phyloP scores from a whole-genome alignment of 2,797 vertebrate genomes.

The Coregonus ussuriensis region DNA sequence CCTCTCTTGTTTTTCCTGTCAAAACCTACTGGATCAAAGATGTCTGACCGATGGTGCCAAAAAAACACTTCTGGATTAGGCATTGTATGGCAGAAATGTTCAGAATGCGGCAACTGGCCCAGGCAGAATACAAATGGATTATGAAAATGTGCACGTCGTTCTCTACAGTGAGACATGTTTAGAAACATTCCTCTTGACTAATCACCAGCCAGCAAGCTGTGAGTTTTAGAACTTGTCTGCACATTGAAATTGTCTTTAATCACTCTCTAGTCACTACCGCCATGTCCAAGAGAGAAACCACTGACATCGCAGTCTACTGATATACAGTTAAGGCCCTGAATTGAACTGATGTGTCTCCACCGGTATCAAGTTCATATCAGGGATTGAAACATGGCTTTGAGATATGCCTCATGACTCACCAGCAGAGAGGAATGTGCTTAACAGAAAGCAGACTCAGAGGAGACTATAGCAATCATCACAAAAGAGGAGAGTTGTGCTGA shows the following conservation, averaged over 20 bases:
- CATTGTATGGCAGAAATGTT: conserved; percentile 28
- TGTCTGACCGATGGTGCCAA: conserved; percentile 37
- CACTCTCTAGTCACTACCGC: too few species aligned
- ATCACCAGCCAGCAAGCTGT: too few species aligned
- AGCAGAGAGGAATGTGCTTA: conserved; percentile 4
- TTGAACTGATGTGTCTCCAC: conserved; percentile 11
- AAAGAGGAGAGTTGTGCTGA: neutral
- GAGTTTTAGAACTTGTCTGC: too few species aligned
- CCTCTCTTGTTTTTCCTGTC: neutral
- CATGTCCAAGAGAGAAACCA: too few species aligned
- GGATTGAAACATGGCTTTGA: neutral
- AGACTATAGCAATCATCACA: neutral
- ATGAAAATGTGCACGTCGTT: neutral
- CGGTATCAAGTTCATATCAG: conserved; percentile 19
- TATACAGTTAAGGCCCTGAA: neutral
- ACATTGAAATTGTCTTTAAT: too few species aligned
- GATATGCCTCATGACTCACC: conserved; percentile 13
- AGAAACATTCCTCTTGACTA: too few species aligned
- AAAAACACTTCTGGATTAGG: conserved; percentile 34
- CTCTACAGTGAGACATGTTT: neutral
- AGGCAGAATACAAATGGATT: conserved; percentile 15
- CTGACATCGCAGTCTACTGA: too few species aligned
- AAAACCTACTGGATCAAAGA: conserved; percentile 32
- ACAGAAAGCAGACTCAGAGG: conserved; percentile 20
- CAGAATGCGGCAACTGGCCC: conserved; percentile 32